Conservation (phyloP, 2,797 vertebrate species). For the Pelodytes ibericus region DNA sequence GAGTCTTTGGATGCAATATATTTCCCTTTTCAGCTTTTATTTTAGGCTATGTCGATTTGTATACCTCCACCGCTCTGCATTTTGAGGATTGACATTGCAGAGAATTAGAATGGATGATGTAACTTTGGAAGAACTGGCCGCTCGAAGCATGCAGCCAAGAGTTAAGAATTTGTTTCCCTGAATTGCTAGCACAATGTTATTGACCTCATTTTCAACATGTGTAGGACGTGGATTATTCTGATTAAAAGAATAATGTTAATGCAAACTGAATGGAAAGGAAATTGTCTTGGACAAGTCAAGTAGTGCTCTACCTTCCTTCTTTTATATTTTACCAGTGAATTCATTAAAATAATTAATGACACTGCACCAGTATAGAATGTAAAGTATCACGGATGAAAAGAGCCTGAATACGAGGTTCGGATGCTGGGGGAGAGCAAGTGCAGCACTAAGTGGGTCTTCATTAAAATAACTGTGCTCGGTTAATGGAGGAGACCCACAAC, state of each 20-base stretch:
- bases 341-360: slow-evolving; percentile 17
- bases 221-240: not conserved
- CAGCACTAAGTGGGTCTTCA: not conserved
- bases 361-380: not conserved
- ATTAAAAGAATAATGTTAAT: not conserved
- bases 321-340: slow-evolving; percentile 14
- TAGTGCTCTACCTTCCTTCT: not conserved
- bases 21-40: too few relatives aligned
- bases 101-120: not conserved
- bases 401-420: not conserved
- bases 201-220: not conserved
- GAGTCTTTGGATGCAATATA: too few relatives aligned
- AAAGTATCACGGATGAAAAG: not conserved
- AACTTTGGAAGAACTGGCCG: not conserved
- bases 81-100: not conserved
- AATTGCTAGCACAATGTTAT: not conserved
- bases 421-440: not conserved
- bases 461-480: not conserved
- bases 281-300: slow-evolving; percentile 13
- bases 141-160: not conserved
- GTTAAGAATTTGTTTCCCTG: not conserved
- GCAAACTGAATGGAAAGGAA: not conserved
- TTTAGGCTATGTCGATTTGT: too few relatives aligned
- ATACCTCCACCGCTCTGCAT: not conserved
- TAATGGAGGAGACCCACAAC: not conserved